Percentiles rank a stretch among this genome's conserved stretches.
These are phyloP conservation scores for Abramis brama DNA, from an alignment of 2,113 vertebrate species.

Conservation along the genomic window DNA sequence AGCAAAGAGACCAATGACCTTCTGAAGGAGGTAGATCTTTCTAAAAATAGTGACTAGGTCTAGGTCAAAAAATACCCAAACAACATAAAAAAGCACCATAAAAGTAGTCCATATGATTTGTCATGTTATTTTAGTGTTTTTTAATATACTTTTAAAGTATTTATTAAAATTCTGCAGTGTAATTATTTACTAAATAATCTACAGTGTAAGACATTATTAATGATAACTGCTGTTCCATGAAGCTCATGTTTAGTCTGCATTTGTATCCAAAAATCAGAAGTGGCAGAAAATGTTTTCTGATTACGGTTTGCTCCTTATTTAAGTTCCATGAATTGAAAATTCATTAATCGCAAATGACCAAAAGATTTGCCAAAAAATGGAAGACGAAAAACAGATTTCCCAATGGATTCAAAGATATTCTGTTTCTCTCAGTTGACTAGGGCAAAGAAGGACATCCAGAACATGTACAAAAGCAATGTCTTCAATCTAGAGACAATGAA, in stretches of 20 bases:
- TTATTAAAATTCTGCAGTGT: no score
- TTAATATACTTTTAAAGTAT: no score
- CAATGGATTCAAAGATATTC: no score
- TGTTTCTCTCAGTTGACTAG: slow-evolving; percentile 60
- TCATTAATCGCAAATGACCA: background rate
- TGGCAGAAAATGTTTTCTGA: background rate
- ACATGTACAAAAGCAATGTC: slow-evolving; percentile 54
- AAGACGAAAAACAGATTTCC: background rate
- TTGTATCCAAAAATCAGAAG: background rate
- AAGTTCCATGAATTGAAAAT: background rate
- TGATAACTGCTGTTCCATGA: background rate
- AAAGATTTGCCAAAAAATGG: background rate
- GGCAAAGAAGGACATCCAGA: slow-evolving; percentile 51
- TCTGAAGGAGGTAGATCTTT: slow-evolving; percentile 64
- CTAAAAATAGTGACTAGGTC: background rate
- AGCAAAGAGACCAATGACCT: slow-evolving; percentile 60
- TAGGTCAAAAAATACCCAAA: no score
- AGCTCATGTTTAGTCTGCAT: background rate
- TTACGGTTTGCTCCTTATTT: background rate
- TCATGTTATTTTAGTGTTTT: no score
- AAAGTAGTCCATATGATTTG: no score
- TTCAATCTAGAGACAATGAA: slow-evolving; percentile 69
- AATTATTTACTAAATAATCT: no score
- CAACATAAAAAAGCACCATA: no score
- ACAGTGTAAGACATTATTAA: background rate